Percentiles rank a stretch among this genome's conserved stretches.
These are phyloP conservation scores for Aldrovandia affinis DNA, from an alignment of 2,797 vertebrate genomes.

Conservation along the genomic window DNA sequence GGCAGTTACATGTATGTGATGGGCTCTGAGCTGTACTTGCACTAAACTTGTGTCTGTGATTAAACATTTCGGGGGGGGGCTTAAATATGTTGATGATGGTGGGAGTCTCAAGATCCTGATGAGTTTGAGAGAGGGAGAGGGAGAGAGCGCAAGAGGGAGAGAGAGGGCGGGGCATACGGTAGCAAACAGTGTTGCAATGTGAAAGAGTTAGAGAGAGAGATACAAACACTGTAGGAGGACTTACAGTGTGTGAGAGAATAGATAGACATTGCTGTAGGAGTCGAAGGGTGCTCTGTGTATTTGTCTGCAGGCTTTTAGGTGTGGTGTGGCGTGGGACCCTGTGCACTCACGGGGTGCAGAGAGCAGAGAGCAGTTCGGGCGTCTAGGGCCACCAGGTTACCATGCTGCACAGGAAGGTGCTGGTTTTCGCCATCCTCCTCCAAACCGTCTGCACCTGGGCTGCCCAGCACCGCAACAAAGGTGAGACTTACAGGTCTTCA, in stretches of 20 bases:
- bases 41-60: too few species aligned
- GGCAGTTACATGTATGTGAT: too few species aligned
- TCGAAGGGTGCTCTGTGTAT: not conserved
- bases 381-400: not conserved
- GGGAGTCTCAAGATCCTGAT: not conserved
- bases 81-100: too few species aligned
- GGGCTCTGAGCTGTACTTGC: too few species aligned
- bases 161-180: not conserved
- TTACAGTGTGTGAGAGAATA: too few species aligned
- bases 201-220: too few species aligned
- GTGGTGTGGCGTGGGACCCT: not conserved
- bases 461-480: slow-evolving; percentile 6
- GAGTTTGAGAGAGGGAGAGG: not conserved
- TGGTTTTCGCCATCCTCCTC: not conserved
- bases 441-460: not conserved
- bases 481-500: not conserved
- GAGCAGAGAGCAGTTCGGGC: too few species aligned
- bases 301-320: too few species aligned
- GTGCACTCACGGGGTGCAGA: too few species aligned
- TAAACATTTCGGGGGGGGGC: too few species aligned
- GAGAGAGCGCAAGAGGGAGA: not conserved
- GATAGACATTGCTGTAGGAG: not conserved
- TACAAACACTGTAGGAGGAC: too few species aligned
- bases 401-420: slow-evolving; percentile 17
- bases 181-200: not conserved